phyloP scores from a whole-genome alignment of 92 coral and sea anemone species.

The Phymanthus crucifer region DNA sequence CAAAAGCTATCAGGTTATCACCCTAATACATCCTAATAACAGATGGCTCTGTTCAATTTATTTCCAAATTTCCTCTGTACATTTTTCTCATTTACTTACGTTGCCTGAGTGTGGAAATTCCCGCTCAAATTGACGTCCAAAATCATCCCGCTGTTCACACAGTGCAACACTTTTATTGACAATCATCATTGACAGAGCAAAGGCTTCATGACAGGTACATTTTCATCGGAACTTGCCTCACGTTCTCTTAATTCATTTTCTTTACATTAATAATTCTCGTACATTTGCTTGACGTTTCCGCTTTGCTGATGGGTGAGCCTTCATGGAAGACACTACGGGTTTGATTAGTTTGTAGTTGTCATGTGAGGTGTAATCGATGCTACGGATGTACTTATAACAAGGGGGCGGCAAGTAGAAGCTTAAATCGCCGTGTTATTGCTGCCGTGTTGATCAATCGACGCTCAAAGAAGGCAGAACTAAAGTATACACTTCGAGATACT shows the following conservation, averaged over 20 bases:
- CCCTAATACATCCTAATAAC: background rate
- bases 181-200: background rate
- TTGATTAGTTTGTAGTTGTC: background rate
- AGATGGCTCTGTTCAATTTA: background rate
- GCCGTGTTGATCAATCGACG: background rate
- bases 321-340: background rate
- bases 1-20: background rate
- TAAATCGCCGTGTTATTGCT: background rate
- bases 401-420: background rate
- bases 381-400: background rate
- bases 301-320: background rate
- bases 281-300: slow-evolving; percentile 1
- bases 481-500: background rate
- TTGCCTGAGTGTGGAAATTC: background rate
- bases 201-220: background rate
- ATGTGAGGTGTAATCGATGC: background rate
- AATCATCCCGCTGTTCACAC: background rate
- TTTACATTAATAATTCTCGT: background rate
- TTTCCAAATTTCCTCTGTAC: background rate
- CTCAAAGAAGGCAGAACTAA: background rate
- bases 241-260: background rate
- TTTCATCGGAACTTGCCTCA: background rate
- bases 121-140: background rate
- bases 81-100: background rate
- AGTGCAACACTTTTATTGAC: background rate